These are phyloP conservation scores for Pyrrhia umbra DNA, from an alignment of 2,888 invertebrate genomes.

Conservation along the genomic window DNA sequence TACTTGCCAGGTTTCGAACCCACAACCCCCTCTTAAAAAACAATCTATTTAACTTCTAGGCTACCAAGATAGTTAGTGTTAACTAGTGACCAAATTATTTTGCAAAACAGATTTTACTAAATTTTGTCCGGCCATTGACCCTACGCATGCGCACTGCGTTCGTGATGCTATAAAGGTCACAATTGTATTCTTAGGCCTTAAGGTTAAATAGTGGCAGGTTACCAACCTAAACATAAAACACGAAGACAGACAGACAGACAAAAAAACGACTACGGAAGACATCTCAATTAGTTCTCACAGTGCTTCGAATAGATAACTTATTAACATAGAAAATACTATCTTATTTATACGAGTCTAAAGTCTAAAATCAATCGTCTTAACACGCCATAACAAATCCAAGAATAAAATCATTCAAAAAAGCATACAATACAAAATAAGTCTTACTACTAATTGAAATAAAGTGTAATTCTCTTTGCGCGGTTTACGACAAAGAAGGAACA, in stretches of 20 bases:
- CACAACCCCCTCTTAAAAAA: too few species aligned
- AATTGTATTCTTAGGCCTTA: slow-evolving; percentile 19
- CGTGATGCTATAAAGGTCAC: slow-evolving; percentile 30
- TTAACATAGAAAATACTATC: slow-evolving; percentile 60
- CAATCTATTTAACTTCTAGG: too few species aligned
- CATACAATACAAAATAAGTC: slow-evolving; percentile 59
- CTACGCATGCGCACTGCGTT: slow-evolving; percentile 13
- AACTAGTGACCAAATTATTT: too few species aligned
- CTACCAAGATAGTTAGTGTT: too few species aligned
- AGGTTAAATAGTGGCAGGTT: slow-evolving; percentile 52
- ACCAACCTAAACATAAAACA: slow-evolving; percentile 50
- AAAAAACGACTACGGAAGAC: slow-evolving; percentile 78
- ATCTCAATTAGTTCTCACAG: slow-evolving; percentile 87
- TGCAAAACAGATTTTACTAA: neutral
- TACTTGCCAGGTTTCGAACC: too few species aligned
- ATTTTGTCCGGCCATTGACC: slow-evolving; percentile 16
- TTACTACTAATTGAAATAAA: slow-evolving; percentile 43
- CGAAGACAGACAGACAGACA: slow-evolving; percentile 78
- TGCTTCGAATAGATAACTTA: slow-evolving; percentile 78
- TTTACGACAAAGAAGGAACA: slow-evolving; percentile 44
- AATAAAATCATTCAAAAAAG: slow-evolving; percentile 65
- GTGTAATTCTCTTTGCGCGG: slow-evolving; percentile 36
- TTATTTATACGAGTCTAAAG: slow-evolving; percentile 38
- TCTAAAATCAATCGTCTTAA: slow-evolving; percentile 48
- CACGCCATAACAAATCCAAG: slow-evolving; percentile 66